These are phyloP conservation scores for Grallaria varia DNA, from an alignment of 2,113 vertebrate species.

Conservation along the genomic window DNA sequence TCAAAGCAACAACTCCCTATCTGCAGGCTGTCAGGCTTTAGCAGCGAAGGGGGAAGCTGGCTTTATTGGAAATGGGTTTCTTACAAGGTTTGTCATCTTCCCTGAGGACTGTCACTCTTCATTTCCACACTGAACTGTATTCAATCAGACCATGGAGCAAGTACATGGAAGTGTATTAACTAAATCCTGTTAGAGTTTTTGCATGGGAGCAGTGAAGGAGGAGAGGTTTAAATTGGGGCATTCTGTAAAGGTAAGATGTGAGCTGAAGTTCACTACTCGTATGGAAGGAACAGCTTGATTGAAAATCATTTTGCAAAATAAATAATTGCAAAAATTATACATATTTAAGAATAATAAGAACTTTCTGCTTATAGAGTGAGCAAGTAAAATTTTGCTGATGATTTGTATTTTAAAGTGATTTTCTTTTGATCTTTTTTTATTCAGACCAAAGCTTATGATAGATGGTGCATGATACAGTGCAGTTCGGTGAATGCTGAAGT, in stretches of 20 bases:
- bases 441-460: background rate
- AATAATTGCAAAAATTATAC: background rate
- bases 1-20: background rate
- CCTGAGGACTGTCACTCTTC: slow-evolving; percentile 28
- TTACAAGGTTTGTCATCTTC: slow-evolving; percentile 32
- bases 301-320: background rate
- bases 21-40: slow-evolving; percentile 22
- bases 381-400: background rate
- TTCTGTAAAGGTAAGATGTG: background rate
- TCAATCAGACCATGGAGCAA: background rate
- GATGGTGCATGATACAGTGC: background rate
- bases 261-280: background rate
- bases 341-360: background rate
- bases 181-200: background rate
- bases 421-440: background rate
- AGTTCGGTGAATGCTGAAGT: background rate
- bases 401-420: background rate
- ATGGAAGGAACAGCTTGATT: background rate
- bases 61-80: slow-evolving; percentile 17
- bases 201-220: background rate
- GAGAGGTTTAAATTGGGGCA: background rate
- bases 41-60: background rate
- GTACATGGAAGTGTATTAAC: background rate
- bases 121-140: slow-evolving; percentile 53
- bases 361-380: background rate